phyloP scores from a whole-genome alignment of 1,140 invertebrate species.

The Drepana arcuata region DNA sequence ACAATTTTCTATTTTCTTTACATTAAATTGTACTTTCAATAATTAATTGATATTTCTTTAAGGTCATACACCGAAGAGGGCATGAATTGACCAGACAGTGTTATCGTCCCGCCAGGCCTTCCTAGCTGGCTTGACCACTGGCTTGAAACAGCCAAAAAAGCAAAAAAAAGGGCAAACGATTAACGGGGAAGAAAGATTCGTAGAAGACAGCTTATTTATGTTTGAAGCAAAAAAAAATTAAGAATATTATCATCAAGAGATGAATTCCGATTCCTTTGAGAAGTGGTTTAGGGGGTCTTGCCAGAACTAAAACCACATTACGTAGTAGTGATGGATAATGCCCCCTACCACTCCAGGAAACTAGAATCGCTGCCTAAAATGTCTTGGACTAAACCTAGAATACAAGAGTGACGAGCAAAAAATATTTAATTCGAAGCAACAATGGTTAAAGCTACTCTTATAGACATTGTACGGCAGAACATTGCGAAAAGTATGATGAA shows the following conservation, averaged over 20 bases:
- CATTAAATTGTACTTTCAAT: neutral
- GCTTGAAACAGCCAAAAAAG: slow-evolving; percentile 36
- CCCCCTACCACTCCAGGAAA: slow-evolving; percentile 17
- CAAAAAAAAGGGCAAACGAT: slow-evolving; percentile 26
- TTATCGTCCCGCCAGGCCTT: slow-evolving; percentile 17
- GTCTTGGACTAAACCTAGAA: too few species aligned
- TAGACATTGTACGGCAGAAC: too few species aligned
- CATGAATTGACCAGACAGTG: slow-evolving; percentile 14
- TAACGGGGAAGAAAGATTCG: slow-evolving; percentile 27
- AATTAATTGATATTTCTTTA: slow-evolving; percentile 4
- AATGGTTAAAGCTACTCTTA: too few species aligned
- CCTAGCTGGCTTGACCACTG: slow-evolving; percentile 26
- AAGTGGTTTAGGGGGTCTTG: slow-evolving; percentile 14
- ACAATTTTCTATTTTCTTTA: slow-evolving; percentile 1
- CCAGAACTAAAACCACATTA: slow-evolving; percentile 12
- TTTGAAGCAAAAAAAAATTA: slow-evolving; percentile 19
- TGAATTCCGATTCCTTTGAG: slow-evolving; percentile 12
- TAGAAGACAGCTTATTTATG: slow-evolving; percentile 21
- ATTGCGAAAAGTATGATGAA: too few species aligned
- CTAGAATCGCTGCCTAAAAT: too few species aligned
- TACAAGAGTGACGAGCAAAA: too few species aligned
- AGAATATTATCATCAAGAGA: slow-evolving; percentile 18
- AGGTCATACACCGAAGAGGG: slow-evolving; percentile 14
- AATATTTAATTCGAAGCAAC: too few species aligned
- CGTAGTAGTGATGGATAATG: slow-evolving; percentile 15